phyloP scores from a whole-genome alignment of 2,888 invertebrate genomes.

The Aleiodes testaceus region DNA sequence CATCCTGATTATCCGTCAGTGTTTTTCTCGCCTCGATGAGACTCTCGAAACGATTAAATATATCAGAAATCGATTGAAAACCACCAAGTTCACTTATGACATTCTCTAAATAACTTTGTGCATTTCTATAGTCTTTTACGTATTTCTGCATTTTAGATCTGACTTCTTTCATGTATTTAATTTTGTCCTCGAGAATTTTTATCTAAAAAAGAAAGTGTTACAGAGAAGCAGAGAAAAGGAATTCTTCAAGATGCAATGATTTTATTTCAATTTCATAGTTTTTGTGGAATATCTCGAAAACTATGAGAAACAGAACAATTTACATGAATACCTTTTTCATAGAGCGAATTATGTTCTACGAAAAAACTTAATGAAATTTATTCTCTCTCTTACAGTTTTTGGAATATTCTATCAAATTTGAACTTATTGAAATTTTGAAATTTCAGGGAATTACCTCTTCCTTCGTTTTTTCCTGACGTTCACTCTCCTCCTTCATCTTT shows the following conservation, averaged over 20 bases:
- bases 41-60: constrained; percentile 79
- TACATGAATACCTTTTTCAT: neutral
- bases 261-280: constrained; percentile 28
- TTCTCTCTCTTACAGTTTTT: too few species aligned
- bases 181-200: constrained; percentile 73
- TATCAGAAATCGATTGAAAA: constrained; percentile 77
- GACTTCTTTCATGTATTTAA: constrained; percentile 74
- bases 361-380: too few species aligned
- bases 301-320: too few species aligned
- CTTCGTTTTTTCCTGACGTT: constrained; percentile 73
- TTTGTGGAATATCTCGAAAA: neutral
- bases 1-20: constrained; percentile 76
- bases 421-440: neutral
- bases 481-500: constrained; percentile 76
- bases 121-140: constrained; percentile 77
- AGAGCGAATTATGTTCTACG: too few species aligned
- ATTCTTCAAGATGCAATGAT: neutral
- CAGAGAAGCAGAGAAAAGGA: neutral
- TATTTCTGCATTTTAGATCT: constrained; percentile 76
- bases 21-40: constrained; percentile 77
- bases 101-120: constrained; percentile 77
- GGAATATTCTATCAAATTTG: neutral
- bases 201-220: constrained; percentile 62
- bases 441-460: constrained; percentile 66
- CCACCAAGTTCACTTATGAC: constrained; percentile 75